Evolutionary conservation across 2,797 vertebrate genomes (phyloP), one percentile per base, ranked within the genome.

Genomic region (Gobionotothen gibberifrons): DNA sequence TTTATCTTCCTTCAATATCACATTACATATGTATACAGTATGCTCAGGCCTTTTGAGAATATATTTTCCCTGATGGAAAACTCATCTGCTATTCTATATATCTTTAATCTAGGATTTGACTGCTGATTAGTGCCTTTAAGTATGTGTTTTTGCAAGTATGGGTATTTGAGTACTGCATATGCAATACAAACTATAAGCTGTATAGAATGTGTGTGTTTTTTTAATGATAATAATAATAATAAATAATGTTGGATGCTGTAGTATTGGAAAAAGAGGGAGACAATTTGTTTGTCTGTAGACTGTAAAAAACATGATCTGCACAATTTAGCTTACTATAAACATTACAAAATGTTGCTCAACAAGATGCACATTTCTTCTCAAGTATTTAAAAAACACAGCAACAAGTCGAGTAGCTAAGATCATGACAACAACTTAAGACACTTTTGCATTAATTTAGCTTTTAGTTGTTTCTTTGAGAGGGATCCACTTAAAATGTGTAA

Each of bases 1-100:
- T 86, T 83, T 79, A 83, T 89, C 69, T 73, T 36, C 76, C 71
- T 58, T 55, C 72, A 75, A 68, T 69, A 73, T 76, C 76, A 66
- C 63, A 17, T 4, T 15, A 49, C 54, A 79, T 26, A 26, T 26
- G 26, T 26, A 26, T 64, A 46, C 22, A 61, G 61, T 26, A 60
- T 47, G 74, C 19, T 9, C 16, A 2, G 48, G 29, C 62, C 61
- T 68, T 78, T 68, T 57, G 69, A 53, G 15, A 60, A 58, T 72
- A 44, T 9, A 66, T 47, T 61, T 26, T 12, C 42, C 36, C 16
- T 63, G 63, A 39, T n/a, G 47, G 44, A 52, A 83, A 71, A 53
- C 75, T 80, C 13, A 15, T n/a, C 9, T 2, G 72, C 59, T 59
- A 7, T 78, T 79, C 57, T 22, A 68, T 55, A 72, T 32, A 49